Evolutionary conservation across 2,113 vertebrate genomes (phyloP).

Genomic region (Blennius ocellaris): DNA sequence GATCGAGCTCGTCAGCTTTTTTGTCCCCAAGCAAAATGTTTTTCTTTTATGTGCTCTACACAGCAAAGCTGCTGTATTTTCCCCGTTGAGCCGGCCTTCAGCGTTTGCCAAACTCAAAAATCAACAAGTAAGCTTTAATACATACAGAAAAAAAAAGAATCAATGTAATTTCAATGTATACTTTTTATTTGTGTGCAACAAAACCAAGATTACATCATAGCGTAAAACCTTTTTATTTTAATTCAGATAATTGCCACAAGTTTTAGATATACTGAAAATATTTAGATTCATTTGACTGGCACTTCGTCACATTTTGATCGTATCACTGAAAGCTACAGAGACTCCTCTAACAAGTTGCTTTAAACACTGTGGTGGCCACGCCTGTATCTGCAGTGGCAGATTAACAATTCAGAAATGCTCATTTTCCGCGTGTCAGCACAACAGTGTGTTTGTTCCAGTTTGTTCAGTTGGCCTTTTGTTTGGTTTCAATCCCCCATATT

Average conservation of each 20-base stretch:
- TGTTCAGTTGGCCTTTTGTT: conserved; percentile 34
- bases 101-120: too few relatives aligned
- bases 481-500: conserved; percentile 4
- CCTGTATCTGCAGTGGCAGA: conserved; percentile 3
- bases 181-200: background rate
- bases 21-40: conserved; percentile 36
- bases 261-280: background rate
- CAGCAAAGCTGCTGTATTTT: conserved; percentile 57
- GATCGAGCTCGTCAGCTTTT: conserved; percentile 71
- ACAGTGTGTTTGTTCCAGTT: conserved; percentile 4
- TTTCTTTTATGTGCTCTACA: conserved; percentile 15
- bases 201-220: too few relatives aligned
- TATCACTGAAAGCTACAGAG: background rate
- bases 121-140: too few relatives aligned
- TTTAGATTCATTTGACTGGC: too few relatives aligned
- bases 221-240: background rate
- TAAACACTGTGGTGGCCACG: background rate
- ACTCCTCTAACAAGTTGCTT: background rate
- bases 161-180: too few relatives aligned
- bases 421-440: conserved; percentile 36
- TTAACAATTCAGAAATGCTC: background rate
- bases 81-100: background rate
- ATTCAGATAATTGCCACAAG: background rate
- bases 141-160: background rate
- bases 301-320: background rate